Evolutionary conservation across 2,888 invertebrate genomes (phyloP), one percentile per base, ranked within the genome.

Genomic region (Drosophila affinis): DNA sequence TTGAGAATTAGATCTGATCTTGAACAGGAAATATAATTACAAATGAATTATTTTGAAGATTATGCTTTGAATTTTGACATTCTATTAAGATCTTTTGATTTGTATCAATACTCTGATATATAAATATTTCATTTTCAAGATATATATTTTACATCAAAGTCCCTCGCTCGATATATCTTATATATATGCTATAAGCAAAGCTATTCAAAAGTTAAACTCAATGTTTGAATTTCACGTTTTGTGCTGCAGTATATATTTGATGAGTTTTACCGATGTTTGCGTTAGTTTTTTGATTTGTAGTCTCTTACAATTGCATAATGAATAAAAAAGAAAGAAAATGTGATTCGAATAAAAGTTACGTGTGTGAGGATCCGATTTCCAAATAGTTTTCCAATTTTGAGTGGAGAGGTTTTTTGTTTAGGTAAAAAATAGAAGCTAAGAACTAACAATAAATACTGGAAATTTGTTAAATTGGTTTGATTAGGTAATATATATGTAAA

Each of bases 401-500:
- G 34, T 32, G 3, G 9, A 21, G 45, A 45, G 29, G 32, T 59
- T 44, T 48, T 54, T 65, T 29, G 54, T 49, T 67, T 24, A 62
- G 58, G 12, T 32, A 53, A 72, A 62, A 39, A 29, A 51, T 39
- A 51, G 34, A 47, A 24, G 32, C 55, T 70, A 71, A 56, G 51
- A 57, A 48, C 72, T 62, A 71, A 48, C 52, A 72, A 71, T 56
- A 62, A 71, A 71, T 56, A 72, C 62, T 62, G 52, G 44, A 62
- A 71, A 71, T 46, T 54, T 18, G 24, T 55, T 60, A 61, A 45
- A 69, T 49, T 70, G n/a, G 27, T 62, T 71, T 51, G 71, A 62
- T 70, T 56, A 62, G 62, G 56, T 70, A 56, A 57, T 67, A 67
- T 57, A 67, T 67, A 58, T 68, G 57, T 68, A 67, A 65, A 57